Evolutionary conservation across 1,140 invertebrate genomes (phyloP).

Genomic region (Rhopalosiphum maidis): DNA sequence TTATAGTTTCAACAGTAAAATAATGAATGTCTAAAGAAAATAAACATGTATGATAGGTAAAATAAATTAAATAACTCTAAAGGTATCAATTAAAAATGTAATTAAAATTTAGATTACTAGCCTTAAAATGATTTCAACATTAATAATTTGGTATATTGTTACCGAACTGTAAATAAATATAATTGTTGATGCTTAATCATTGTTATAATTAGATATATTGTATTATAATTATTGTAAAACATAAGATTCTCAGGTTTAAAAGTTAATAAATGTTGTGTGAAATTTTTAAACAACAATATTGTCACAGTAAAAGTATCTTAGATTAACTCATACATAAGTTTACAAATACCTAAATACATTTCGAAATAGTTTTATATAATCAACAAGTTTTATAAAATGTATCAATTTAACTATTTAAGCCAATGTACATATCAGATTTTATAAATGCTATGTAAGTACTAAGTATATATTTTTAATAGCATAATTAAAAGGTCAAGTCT

Average conservation of each 20-base stretch:
- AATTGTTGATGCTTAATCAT: not conserved
- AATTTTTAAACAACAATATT: not conserved
- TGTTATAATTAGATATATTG: constrained; percentile 29
- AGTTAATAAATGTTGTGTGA: constrained; percentile 5
- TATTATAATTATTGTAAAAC: not conserved
- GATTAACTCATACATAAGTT: not conserved
- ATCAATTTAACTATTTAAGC: constrained; percentile 8
- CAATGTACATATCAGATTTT: constrained; percentile 47
- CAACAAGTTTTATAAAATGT: not conserved
- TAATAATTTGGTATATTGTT: not conserved
- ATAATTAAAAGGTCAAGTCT: constrained; percentile 38
- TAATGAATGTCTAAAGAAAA: not conserved
- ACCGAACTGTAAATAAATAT: constrained; percentile 24
- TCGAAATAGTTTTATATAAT: constrained; percentile 28
- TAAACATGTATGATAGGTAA: not conserved
- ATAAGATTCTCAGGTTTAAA: not conserved
- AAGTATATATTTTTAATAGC: not conserved
- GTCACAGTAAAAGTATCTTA: not conserved
- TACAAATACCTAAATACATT: not conserved
- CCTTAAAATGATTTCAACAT: constrained; percentile 5
- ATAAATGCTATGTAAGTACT: constrained; percentile 32
- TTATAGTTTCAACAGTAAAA: not conserved
- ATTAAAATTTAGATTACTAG: constrained; percentile 12
- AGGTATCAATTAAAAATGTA: not conserved
- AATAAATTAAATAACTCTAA: not conserved